Evolutionary conservation across 2,888 invertebrate genomes (phyloP).

Genomic region (Sesia apiformis): DNA sequence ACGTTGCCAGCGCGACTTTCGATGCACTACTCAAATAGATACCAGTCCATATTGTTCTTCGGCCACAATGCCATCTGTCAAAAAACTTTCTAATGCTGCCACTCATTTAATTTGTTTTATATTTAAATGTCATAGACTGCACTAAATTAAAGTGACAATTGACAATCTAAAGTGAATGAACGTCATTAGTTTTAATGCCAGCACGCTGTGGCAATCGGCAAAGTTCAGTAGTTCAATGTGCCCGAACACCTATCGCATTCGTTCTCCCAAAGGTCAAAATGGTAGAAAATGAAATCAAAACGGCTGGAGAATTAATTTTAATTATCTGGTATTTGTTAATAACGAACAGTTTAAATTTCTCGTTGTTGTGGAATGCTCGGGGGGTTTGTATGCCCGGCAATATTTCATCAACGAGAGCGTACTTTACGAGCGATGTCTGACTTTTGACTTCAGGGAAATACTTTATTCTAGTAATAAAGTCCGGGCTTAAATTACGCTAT

Average conservation of each 20-base stretch:
- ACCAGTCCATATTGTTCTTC: background rate
- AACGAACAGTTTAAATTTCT: conserved; percentile 21
- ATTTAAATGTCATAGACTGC: conserved; percentile 4
- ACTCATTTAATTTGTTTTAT: background rate
- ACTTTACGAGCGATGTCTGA: conserved; percentile 36
- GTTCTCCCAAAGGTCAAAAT: conserved; percentile 57
- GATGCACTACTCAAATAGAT: too few species aligned
- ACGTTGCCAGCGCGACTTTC: conserved; percentile 37
- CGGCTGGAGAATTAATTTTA: conserved; percentile 14
- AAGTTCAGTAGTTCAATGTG: conserved; percentile 63
- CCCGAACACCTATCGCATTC: conserved; percentile 45
- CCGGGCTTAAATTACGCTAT: background rate
- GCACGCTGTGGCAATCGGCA: conserved; percentile 47
- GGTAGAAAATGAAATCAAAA: conserved; percentile 17
- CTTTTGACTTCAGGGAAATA: conserved; percentile 35
- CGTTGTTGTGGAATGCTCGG: conserved; percentile 18
- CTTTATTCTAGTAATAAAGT: conserved; percentile 15
- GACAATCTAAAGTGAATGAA: conserved; percentile 15
- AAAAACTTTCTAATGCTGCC: background rate
- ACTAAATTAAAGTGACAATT: conserved; percentile 20
- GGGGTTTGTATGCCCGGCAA: conserved; percentile 26
- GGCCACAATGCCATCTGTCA: background rate
- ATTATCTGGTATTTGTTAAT: conserved; percentile 23
- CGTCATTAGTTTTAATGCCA: conserved; percentile 36
- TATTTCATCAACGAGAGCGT: conserved; percentile 39